Conservation (phyloP, 2,888 invertebrate genomes). For the Tinea semifulvella region DNA sequence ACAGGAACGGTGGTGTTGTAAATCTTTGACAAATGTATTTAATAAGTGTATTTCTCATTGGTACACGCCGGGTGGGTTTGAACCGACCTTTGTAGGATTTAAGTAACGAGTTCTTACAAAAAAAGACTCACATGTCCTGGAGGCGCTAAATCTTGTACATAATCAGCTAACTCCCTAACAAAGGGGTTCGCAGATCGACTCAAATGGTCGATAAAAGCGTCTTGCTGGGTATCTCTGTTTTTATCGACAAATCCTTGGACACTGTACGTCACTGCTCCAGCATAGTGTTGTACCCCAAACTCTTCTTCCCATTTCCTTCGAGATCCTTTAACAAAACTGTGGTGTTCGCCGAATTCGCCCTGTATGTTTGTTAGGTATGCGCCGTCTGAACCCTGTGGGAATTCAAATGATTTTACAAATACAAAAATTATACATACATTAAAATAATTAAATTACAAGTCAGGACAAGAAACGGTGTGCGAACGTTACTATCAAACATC, state of each 20-base stretch:
- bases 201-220: conserved; percentile 90
- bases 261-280: conserved; percentile 85
- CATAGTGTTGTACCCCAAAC: conserved; percentile 90
- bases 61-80: too few species aligned
- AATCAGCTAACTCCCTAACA: conserved; percentile 77
- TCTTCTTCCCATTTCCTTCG: conserved; percentile 90
- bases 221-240: conserved; percentile 92
- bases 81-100: too few species aligned
- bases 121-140: conserved; percentile 68
- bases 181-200: conserved; percentile 84
- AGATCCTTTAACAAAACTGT: conserved; percentile 87
- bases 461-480: too few species aligned
- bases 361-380: conserved; percentile 90
- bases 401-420: too few species aligned
- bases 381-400: conserved; percentile 82
- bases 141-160: conserved; percentile 60
- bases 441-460: too few species aligned
- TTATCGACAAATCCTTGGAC: conserved; percentile 89
- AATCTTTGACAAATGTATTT: too few species aligned
- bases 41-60: too few species aligned
- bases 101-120: too few species aligned
- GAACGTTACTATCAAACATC: too few species aligned
- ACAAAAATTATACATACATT: too few species aligned
- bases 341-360: conserved; percentile 84
- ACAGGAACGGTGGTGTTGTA: too few species aligned